phyloP scores from a whole-genome alignment of 2,113 vertebrate species.

The Tretioscincus oriximinensis region DNA sequence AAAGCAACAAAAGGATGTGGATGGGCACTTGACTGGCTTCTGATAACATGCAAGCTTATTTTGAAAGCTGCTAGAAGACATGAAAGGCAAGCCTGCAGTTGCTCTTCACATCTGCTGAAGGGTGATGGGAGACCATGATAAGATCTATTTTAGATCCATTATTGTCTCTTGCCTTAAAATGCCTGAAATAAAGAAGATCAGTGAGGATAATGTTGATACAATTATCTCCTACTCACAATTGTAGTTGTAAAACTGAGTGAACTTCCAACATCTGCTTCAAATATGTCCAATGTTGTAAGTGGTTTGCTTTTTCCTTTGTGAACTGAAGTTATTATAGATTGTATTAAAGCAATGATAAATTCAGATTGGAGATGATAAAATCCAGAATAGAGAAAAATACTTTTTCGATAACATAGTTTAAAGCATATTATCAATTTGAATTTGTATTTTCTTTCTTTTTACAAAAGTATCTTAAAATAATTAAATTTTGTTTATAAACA shows the following conservation, averaged over 20 bases:
- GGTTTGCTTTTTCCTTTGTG: not conserved
- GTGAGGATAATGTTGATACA: too few relatives aligned
- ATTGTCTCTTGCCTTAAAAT: too few relatives aligned
- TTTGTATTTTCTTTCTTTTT: not conserved
- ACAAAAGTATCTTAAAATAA: not conserved
- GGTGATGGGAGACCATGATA: too few relatives aligned
- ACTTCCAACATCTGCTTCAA: not conserved
- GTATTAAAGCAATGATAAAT: not conserved
- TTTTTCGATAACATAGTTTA: constrained; percentile 15
- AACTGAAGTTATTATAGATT: constrained; percentile 6
- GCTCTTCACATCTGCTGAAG: too few relatives aligned
- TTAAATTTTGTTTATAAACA: rapidly evolving
- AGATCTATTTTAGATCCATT: too few relatives aligned
- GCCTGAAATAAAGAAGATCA: too few relatives aligned
- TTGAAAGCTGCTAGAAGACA: too few relatives aligned
- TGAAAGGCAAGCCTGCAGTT: too few relatives aligned
- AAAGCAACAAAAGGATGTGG: too few relatives aligned
- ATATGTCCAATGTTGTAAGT: not conserved
- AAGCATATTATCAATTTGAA: constrained; percentile 2
- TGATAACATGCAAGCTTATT: too few relatives aligned
- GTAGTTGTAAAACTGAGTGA: not conserved
- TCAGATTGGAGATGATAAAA: not conserved
- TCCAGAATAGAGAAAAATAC: rapidly evolving
- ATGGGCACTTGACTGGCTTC: too few relatives aligned
- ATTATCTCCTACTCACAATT: too few relatives aligned